These are phyloP conservation scores for Troglohyphantes excavatus DNA, from an alignment of 2,888 invertebrate genomes.

Conservation along the genomic window DNA sequence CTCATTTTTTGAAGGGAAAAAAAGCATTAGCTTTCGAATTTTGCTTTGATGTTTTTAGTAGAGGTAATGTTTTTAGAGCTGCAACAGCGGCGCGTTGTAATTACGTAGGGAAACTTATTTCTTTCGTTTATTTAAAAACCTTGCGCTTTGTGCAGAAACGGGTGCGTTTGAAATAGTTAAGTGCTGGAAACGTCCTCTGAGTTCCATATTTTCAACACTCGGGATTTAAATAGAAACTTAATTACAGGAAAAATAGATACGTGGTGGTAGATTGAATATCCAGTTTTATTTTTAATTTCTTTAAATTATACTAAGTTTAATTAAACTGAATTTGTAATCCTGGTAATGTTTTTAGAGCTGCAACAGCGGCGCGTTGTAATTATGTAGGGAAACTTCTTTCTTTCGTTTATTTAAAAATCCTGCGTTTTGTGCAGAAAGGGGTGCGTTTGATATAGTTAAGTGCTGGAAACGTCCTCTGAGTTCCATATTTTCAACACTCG, in stretches of 20 bases:
- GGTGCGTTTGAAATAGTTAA: slow-evolving; percentile 13
- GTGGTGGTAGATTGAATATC: no score
- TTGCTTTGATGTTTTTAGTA: slow-evolving; percentile 25
- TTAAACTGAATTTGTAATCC: no score
- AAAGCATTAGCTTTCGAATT: slow-evolving; percentile 55
- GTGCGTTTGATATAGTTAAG: slow-evolving; percentile 11
- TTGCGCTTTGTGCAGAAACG: background rate
- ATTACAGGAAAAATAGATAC: no score
- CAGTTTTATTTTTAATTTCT: no score
- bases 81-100: slow-evolving; percentile 17
- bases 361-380: slow-evolving; percentile 26
- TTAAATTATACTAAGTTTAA: no score
- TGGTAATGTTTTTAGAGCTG: background rate
- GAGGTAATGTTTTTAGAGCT: background rate
- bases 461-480: background rate
- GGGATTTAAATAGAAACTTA: slow-evolving; percentile 41
- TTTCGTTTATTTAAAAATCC: slow-evolving; percentile 41
- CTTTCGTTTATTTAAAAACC: slow-evolving; percentile 39
- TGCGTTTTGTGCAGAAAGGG: background rate
- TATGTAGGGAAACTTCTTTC: background rate
- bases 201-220: background rate
- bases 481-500: background rate
- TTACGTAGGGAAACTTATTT: slow-evolving; percentile 7
- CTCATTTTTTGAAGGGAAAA: slow-evolving; percentile 30
- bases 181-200: background rate